Evolutionary conservation across 2,888 invertebrate species (phyloP), one percentile per base, ranked within the genome.

Genomic region (Ligdia adustata): DNA sequence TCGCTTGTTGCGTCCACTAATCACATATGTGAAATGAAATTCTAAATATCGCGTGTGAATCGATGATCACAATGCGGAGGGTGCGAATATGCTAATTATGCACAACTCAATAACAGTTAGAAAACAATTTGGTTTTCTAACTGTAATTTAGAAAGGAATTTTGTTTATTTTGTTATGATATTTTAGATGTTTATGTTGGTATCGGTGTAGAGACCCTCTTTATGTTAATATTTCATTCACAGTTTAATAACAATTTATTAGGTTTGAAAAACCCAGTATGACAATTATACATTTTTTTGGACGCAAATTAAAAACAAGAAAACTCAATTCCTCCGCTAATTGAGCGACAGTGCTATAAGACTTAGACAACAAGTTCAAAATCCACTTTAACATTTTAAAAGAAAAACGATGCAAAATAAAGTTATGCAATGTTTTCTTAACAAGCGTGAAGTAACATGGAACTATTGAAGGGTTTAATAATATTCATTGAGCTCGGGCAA

Each of bases 401-500:
- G 14, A 31, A 41, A 47, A 49, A 43, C 3, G 18, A 33, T 38
- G 48, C 42, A 50, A 22, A 60, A 47, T 46, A 55, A 50, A 57
- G 57, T 60, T 50, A 57, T 65, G 52, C 62, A 69, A 70, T 69
- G 67, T 77, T 82, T 76, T 69, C 71, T 66, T 80, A 75, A 78
- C 73, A 71, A 75, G 74, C 78, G 75, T 75, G 79, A 82, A 80
- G 78, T 82, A 84, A 43, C 78, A 74, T 72, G 81, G 77, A 87
- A 82, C 82, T 84, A 85, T 82, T 79, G 81, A 82, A 49, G 42
- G 83, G 87, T 84, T 84, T 90, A 89, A 90, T 90, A 89, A 90
- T 90, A 90, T 91, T 90, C 90, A 90, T 88, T 90, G 90, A 81
- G 84, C 82, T 69, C 71, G 79, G 85, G 76, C 87, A 90, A 91